Conservation (phyloP, 2,888 invertebrate species). For the Morpho helenor region DNA sequence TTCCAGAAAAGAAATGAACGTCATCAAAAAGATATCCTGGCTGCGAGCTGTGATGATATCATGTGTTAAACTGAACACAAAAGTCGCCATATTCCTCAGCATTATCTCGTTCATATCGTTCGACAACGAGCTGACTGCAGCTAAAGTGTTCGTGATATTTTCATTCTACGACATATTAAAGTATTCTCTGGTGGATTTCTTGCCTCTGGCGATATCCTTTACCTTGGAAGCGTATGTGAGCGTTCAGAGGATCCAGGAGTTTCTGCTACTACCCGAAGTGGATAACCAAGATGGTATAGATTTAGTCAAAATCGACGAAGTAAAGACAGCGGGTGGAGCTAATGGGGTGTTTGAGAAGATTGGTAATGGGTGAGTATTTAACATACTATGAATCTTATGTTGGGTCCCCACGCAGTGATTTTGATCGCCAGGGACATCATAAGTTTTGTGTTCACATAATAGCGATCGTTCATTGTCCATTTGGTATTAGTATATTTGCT, state of each 20-base stretch:
- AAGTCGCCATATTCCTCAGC: constrained; percentile 87
- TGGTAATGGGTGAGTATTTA: constrained; percentile 59
- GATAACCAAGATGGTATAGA: constrained; percentile 59
- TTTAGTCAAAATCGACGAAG: constrained; percentile 52
- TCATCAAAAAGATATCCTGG: constrained; percentile 83
- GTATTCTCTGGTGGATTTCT: constrained; percentile 88
- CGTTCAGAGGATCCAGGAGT: constrained; percentile 84
- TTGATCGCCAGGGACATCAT: too few relatives aligned
- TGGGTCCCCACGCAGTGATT: too few relatives aligned
- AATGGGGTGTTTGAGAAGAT: constrained; percentile 67
- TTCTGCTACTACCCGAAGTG: constrained; percentile 70
- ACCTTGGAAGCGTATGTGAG: constrained; percentile 88
- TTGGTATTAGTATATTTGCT: too few relatives aligned
- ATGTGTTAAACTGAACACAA: constrained; percentile 87
- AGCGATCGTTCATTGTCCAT: too few relatives aligned
- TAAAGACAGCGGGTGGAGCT: constrained; percentile 31
- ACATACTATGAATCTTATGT: too few relatives aligned
- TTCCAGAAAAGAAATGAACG: constrained; percentile 82
- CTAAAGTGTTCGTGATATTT: constrained; percentile 87
- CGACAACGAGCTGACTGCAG: constrained; percentile 84
- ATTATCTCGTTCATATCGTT: constrained; percentile 84
- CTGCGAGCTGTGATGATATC: constrained; percentile 84
- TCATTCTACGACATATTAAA: constrained; percentile 90
- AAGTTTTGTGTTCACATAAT: too few relatives aligned
- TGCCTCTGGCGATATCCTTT: constrained; percentile 88